phyloP scores from a whole-genome alignment of 2,888 invertebrate genomes.

The Metacarcinus magister region DNA sequence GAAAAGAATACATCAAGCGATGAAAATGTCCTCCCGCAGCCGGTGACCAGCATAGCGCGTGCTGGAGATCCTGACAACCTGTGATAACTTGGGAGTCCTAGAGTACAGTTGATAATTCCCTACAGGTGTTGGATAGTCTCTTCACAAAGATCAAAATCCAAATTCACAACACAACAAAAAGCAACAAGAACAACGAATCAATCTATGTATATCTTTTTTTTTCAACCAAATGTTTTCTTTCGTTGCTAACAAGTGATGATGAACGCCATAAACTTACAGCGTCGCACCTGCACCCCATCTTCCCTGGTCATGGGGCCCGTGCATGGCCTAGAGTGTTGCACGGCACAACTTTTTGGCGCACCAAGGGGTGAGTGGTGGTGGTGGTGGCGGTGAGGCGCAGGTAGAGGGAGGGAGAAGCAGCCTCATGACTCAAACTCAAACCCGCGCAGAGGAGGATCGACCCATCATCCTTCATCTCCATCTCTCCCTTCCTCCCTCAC shows the following conservation, averaged over 20 bases:
- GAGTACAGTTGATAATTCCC: background rate
- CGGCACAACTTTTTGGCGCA: background rate
- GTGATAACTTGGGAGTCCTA: background rate
- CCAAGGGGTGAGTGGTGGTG: background rate
- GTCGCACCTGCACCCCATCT: background rate
- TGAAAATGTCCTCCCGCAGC: background rate
- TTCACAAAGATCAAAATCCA: background rate
- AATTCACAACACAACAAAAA: background rate
- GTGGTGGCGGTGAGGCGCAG: background rate
- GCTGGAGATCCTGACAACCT: slow-evolving; percentile 49
- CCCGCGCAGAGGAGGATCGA: background rate
- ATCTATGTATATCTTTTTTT: background rate
- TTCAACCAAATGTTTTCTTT: background rate
- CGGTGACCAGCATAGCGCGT: background rate
- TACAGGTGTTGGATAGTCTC: background rate
- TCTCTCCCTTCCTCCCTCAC: background rate
- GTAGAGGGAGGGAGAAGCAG: background rate
- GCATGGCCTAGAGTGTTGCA: background rate
- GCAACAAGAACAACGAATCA: background rate
- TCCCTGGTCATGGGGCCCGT: background rate
- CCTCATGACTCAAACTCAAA: background rate
- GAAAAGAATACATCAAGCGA: background rate
- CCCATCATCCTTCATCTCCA: background rate
- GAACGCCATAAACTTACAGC: slow-evolving; percentile 33
- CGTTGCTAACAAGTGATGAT: background rate